phyloP scores from a whole-genome alignment of 2,888 invertebrate species.

The Rutpela maculata region DNA sequence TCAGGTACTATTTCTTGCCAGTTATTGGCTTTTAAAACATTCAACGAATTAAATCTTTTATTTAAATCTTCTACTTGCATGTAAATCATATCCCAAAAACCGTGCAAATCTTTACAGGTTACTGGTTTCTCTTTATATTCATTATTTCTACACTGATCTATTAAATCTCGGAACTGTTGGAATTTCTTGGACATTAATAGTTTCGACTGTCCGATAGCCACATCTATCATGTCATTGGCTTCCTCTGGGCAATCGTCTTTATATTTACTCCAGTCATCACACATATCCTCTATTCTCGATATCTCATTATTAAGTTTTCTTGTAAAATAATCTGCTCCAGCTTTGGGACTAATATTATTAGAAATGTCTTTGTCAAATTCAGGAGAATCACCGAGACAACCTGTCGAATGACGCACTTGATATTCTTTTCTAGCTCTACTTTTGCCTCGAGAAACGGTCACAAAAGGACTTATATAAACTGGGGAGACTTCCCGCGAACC shows the following conservation, averaged over 20 bases:
- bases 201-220: conserved; percentile 86
- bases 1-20: conserved; percentile 76
- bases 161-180: conserved; percentile 76
- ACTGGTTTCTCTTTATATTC: conserved; percentile 76
- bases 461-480: conserved; percentile 76
- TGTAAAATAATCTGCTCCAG: conserved; percentile 73
- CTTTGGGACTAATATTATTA: conserved; percentile 63
- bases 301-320: conserved; percentile 75
- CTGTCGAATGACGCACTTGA: conserved; percentile 62
- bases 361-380: conserved; percentile 50
- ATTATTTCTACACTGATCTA: conserved; percentile 70
- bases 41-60: conserved; percentile 77
- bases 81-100: conserved; percentile 92
- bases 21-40: conserved; percentile 71
- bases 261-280: conserved; percentile 77
- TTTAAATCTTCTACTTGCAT: conserved; percentile 85
- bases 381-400: conserved; percentile 33
- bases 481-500: conserved; percentile 67
- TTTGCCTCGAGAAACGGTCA: conserved; percentile 79
- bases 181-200: conserved; percentile 86
- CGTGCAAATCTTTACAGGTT: conserved; percentile 84
- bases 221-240: conserved; percentile 78
- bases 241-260: conserved; percentile 75
- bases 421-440: conserved; percentile 77
- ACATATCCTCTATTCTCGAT: conserved; percentile 75